phyloP scores from a whole-genome alignment of 2,888 invertebrate genomes.

The Seladonia tumulorum region DNA sequence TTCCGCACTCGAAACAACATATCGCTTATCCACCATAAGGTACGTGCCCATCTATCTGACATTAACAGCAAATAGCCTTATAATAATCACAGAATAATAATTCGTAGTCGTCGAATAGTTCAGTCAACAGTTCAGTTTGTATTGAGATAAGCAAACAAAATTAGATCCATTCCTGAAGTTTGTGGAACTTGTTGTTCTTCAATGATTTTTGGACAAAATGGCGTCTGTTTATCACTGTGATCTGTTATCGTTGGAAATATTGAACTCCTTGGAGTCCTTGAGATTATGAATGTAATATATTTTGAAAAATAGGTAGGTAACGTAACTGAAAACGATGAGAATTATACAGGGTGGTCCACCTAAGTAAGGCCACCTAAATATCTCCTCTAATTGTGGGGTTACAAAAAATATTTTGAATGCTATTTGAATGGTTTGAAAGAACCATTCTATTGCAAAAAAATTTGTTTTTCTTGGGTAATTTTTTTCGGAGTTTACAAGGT shows the following conservation, averaged over 20 bases:
- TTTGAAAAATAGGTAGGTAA: neutral
- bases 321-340: neutral
- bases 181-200: neutral
- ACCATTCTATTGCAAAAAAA: too few relatives aligned
- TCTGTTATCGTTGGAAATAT: neutral
- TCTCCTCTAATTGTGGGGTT: too few relatives aligned
- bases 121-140: neutral
- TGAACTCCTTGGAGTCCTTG: neutral
- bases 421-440: too few relatives aligned
- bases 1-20: conserved; percentile 78
- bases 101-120: neutral
- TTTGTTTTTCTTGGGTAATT: too few relatives aligned
- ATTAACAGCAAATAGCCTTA: neutral
- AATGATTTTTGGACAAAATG: neutral
- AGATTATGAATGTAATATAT: neutral
- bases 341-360: too few relatives aligned
- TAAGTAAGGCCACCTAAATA: too few relatives aligned
- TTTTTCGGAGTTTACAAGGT: too few relatives aligned
- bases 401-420: too few relatives aligned
- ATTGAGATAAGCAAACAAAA: neutral
- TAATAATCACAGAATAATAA: neutral
- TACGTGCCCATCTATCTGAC: conserved; percentile 44
- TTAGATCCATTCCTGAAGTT: neutral
- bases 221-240: neutral
- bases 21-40: conserved; percentile 81